Evolutionary conservation across 30 jellyfish, hydroid and myxozoan species (phyloP).

Genomic region (Calvadosia cruxmelitensis): DNA sequence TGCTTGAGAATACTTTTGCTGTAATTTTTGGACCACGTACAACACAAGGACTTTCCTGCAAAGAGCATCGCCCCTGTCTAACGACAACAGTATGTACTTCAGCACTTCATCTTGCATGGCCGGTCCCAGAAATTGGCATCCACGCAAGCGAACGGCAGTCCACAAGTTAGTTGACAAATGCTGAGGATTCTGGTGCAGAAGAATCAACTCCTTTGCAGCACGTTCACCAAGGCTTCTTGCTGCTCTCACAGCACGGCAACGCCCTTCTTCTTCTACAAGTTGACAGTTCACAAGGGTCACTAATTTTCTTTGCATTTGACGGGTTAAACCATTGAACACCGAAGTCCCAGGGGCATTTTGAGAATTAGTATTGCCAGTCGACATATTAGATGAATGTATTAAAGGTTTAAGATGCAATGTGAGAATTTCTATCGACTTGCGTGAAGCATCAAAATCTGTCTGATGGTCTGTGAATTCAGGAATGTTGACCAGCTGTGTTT

Average conservation of each 20-base stretch:
- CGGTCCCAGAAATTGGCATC: conserved; percentile 98
- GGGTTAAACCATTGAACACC: conserved; percentile 30
- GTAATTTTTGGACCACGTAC: conserved; percentile 87
- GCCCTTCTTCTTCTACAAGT: conserved; percentile 91
- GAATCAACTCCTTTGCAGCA: conserved; percentile 79
- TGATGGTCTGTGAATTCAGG: conserved; percentile 50
- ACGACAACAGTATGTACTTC: conserved; percentile 59
- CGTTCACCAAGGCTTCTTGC: conserved; percentile 97
- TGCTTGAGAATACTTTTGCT: conserved; percentile 79
- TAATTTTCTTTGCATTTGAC: conserved; percentile 90
- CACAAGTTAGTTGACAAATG: conserved; percentile 81
- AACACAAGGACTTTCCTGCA: conserved; percentile 87
- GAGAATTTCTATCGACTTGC: conserved; percentile 57
- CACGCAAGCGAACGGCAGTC: conserved; percentile 92
- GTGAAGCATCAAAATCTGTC: conserved; percentile 54
- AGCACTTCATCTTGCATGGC: conserved; percentile 98
- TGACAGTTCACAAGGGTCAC: conserved; percentile 78
- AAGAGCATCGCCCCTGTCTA: conserved; percentile 85
- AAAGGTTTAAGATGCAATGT: conserved; percentile 38
- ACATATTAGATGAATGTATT: conserved; percentile 14
- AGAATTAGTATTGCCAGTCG: conserved; percentile 4
- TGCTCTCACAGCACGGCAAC: conserved; percentile 83
- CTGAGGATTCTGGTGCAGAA: conserved; percentile 91
- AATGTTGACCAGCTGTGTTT: conserved; percentile 27
- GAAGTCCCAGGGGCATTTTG: conserved; percentile 9